These are phyloP conservation scores for Ferrisia virgata DNA, from an alignment of 2,888 invertebrate species.

Conservation along the genomic window DNA sequence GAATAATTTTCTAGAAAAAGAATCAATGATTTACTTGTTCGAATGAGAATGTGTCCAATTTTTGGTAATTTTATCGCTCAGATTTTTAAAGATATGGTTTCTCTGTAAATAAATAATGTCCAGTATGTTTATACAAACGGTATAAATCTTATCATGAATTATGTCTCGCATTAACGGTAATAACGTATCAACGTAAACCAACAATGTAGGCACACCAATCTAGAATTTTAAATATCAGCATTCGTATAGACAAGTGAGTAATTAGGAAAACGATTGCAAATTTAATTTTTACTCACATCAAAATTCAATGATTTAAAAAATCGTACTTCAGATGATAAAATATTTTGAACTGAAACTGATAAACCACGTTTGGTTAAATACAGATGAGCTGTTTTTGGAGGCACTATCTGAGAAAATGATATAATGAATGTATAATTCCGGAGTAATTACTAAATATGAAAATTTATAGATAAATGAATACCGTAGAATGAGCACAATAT, in stretches of 20 bases:
- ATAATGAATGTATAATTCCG: background rate
- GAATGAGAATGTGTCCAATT: slow-evolving; percentile 36
- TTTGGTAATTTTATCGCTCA: slow-evolving; percentile 22
- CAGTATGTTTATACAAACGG: slow-evolving; percentile 35
- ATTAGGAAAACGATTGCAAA: background rate
- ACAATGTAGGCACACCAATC: slow-evolving; percentile 37
- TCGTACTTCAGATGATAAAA: slow-evolving; percentile 33
- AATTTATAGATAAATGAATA: background rate
- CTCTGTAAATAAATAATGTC: slow-evolving; percentile 38
- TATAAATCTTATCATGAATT: slow-evolving; percentile 34
- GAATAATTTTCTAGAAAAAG: no score
- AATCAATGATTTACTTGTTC: background rate
- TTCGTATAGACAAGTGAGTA: background rate
- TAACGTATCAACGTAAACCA: slow-evolving; percentile 36
- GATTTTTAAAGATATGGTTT: slow-evolving; percentile 9
- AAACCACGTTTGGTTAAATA: slow-evolving; percentile 33
- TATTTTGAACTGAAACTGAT: background rate
- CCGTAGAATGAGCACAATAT: slow-evolving; percentile 38
- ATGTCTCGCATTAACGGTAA: slow-evolving; percentile 32
- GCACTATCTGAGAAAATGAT: slow-evolving; percentile 25
- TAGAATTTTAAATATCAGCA: background rate
- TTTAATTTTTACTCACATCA: slow-evolving; percentile 32
- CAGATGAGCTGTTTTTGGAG: slow-evolving; percentile 28
- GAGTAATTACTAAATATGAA: background rate
- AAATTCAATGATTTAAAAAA: slow-evolving; percentile 37